Evolutionary conservation across 23 tunicate species (phyloP).

Genomic region (Trididemnum nubilum): DNA sequence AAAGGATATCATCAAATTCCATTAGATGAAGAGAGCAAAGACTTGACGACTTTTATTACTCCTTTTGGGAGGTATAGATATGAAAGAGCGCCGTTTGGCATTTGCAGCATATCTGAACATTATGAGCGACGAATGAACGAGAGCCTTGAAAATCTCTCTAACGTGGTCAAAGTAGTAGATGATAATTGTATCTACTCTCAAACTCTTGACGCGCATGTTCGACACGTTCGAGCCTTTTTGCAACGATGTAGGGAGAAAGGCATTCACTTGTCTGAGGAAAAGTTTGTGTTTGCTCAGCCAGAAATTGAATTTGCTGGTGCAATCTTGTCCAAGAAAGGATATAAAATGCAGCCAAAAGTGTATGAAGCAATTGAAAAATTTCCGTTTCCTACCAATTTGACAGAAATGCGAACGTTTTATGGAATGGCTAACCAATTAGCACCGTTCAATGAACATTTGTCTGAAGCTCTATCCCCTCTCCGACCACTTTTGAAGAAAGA

Average conservation of each 20-base stretch:
- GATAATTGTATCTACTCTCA: constrained; percentile 10
- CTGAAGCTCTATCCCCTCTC: background rate
- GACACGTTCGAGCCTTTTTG: background rate
- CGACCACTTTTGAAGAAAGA: constrained; percentile 6
- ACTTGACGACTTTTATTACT: constrained; percentile 7
- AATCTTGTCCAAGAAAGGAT: background rate
- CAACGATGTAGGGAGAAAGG: background rate
- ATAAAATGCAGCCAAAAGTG: constrained; percentile 5
- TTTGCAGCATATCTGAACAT: background rate
- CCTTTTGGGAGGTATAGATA: constrained; percentile 4
- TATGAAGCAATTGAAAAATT: background rate
- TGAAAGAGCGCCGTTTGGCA: constrained; percentile 21
- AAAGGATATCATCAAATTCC: constrained; percentile 20
- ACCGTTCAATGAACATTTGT: background rate
- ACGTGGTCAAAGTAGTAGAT: background rate
- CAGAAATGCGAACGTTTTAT: constrained; percentile 3
- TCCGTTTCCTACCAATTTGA: background rate
- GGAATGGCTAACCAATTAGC: constrained; percentile 19
- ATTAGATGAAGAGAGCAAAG: constrained; percentile 6
- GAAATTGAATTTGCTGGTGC: constrained; percentile 12
- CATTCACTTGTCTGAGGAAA: background rate
- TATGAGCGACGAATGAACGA: constrained; percentile 12
- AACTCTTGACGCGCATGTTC: background rate
- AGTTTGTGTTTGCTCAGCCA: constrained; percentile 2
- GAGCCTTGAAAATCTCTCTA: background rate